Evolutionary conservation across 2,797 vertebrate genomes (phyloP), one percentile per base, ranked within the genome.

Genomic region (Phalanger gymnotis): DNA sequence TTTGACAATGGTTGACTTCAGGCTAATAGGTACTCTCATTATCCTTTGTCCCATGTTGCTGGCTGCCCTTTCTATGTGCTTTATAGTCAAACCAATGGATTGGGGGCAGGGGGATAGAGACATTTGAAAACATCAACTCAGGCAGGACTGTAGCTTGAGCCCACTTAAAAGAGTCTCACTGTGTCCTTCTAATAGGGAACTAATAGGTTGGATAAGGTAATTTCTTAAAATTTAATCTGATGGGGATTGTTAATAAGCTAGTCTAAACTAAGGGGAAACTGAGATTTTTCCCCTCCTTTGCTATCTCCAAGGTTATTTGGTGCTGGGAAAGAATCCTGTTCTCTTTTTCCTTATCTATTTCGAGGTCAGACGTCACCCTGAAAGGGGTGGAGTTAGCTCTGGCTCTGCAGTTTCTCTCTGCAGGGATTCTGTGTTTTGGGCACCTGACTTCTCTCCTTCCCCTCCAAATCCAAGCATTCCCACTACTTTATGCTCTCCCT

Each of bases 391-490:
- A 94, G 97, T 95, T 89, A 95, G 56, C 95, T 90, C 53, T 97
- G 96, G 97, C 93, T 96, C 93, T 94, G 95, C 57, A 93, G 9
- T 94, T 95, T 54, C 81, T 94, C 90, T 87, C 96, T 91, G 53
- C 97, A 93, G 98, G 96, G 97, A 97, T 98, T 96, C 97, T 56
- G 30, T 96, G 91, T 98, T 95, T 95, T 92, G 96, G 92, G 94
- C 53, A 94, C 97, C 98, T 97, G 90, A 97, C 90, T 94, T 92
- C 90, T 53, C 90, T 91, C 47, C 81, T 61, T 58, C 16, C 19
- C 27, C 58, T 66, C 91, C 73, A 28, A 66, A 27, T 1, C 34
- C 2, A 91, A 94, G 93, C 96, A 66, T 95, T 97, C 95, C 97
- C 95, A 90, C 96, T 94, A 40, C 97, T 93, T 54, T 89, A 89